Percentiles rank a stretch among this genome's conserved stretches.
Conservation (phyloP, 64 coral and sea anemone species). For the Dendronephthya gigantea region DNA sequence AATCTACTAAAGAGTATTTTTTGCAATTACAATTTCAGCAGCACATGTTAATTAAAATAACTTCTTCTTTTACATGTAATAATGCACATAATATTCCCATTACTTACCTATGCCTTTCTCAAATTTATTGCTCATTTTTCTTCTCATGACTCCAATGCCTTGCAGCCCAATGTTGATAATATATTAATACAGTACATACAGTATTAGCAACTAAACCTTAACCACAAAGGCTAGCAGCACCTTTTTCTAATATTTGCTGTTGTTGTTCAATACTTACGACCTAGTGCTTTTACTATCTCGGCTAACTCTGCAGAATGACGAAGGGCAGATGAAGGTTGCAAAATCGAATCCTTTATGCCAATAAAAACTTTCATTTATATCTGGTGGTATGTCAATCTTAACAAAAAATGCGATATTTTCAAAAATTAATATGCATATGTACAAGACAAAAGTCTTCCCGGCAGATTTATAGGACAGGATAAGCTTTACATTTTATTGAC, state of each 20-base stretch:
- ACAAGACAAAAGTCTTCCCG: neutral
- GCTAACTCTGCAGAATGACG: constrained; percentile 13
- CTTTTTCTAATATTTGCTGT: neutral
- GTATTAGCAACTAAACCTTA: neutral
- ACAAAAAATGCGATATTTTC: neutral
- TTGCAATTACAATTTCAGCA: no score
- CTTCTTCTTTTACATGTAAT: neutral
- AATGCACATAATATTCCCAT: neutral
- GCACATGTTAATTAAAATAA: no score
- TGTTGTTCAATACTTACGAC: neutral
- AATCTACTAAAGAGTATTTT: neutral
- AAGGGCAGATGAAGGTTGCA: neutral
- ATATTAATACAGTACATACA: neutral
- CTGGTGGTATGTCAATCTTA: constrained; percentile 13
- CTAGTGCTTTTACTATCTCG: neutral
- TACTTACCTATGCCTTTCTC: neutral
- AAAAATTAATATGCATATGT: neutral
- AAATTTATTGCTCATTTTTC: neutral
- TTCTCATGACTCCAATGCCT: constrained; percentile 20
- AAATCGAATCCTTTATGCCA: neutral
- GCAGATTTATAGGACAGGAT: neutral
- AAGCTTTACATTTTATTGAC: neutral
- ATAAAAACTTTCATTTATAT: constrained; percentile 11
- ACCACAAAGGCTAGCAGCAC: neutral
- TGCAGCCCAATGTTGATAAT: constrained; percentile 25